phyloP scores from a whole-genome alignment of 2,888 invertebrate genomes.

The Trichogramma evanescens region DNA sequence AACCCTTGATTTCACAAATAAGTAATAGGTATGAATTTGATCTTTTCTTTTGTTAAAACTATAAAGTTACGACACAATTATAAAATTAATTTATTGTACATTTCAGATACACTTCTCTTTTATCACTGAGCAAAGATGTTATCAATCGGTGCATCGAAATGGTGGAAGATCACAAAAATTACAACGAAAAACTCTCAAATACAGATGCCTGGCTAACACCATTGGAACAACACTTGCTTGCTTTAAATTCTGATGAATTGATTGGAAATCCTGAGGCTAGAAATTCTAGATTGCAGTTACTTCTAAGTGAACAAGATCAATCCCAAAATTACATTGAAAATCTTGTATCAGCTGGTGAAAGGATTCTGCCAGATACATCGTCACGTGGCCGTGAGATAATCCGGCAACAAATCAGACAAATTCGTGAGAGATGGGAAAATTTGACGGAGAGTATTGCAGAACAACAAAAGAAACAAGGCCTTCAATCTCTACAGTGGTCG shows the following conservation, averaged over 20 bases:
- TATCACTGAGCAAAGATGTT: conserved; percentile 76
- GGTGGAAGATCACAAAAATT: conserved; percentile 75
- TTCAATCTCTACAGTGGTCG: conserved; percentile 73
- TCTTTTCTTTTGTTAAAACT: not conserved
- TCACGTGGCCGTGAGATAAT: conserved; percentile 84
- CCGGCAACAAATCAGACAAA: conserved; percentile 72
- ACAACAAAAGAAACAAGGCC: conserved; percentile 78
- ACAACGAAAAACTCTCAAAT: conserved; percentile 67
- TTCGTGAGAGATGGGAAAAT: conserved; percentile 82
- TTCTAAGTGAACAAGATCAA: conserved; percentile 74
- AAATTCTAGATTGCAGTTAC: conserved; percentile 62
- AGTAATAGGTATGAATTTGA: conserved; percentile 57
- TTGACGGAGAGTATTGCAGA: conserved; percentile 75
- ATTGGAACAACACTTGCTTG: conserved; percentile 63
- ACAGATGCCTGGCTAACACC: conserved; percentile 72
- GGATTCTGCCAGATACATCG: conserved; percentile 86
- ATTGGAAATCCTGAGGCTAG: conserved; percentile 59
- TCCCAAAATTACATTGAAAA: conserved; percentile 72
- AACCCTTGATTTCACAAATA: conserved; percentile 82
- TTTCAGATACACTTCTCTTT: conserved; percentile 66
- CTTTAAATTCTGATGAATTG: conserved; percentile 57
- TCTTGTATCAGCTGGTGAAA: conserved; percentile 73
- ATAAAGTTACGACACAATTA: not conserved
- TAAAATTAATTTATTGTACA: not conserved
- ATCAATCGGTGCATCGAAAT: conserved; percentile 77